Percentiles rank a stretch among this genome's conserved stretches.
These are phyloP conservation scores for Tupaia tana DNA, from an alignment of 2,113 vertebrate species.

Conservation along the genomic window DNA sequence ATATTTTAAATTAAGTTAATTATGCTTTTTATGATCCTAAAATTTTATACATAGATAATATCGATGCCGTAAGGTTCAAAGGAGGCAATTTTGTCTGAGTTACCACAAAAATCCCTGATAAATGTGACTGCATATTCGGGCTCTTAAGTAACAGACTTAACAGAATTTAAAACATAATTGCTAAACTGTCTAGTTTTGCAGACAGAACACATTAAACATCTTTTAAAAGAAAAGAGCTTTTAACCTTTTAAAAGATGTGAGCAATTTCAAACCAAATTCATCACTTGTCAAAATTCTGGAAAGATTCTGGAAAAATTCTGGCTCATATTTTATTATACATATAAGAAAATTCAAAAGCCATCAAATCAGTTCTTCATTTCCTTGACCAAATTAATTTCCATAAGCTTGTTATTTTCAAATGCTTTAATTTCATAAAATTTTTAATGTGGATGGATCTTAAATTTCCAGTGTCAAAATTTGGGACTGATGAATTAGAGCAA, in stretches of 20 bases:
- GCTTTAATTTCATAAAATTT: conserved; percentile 49
- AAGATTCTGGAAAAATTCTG: not conserved
- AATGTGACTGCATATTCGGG: not conserved
- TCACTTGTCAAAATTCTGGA: conserved; percentile 46
- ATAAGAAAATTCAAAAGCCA: conserved; percentile 7
- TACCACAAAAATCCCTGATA: conserved; percentile 26
- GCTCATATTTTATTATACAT: not conserved
- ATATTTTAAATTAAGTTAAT: not conserved
- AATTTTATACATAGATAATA: not conserved
- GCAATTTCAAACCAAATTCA: conserved; percentile 21
- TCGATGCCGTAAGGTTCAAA: not conserved
- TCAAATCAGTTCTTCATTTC: conserved; percentile 43
- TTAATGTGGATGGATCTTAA: conserved; percentile 41
- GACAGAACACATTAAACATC: conserved; percentile 44
- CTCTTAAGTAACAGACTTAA: not conserved
- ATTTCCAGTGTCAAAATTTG: conserved; percentile 27
- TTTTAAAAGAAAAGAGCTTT: too few relatives aligned
- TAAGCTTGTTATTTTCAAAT: not conserved
- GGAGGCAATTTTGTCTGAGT: not conserved
- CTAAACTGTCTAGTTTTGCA: not conserved
- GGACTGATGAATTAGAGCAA: not conserved
- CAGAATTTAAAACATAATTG: conserved; percentile 18
- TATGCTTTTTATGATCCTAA: not conserved
- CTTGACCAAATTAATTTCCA: conserved; percentile 37
- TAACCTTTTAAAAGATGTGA: conserved; percentile 46